Conservation (phyloP, 2,888 invertebrate species). For the Chrysotoxum bicinctum region DNA sequence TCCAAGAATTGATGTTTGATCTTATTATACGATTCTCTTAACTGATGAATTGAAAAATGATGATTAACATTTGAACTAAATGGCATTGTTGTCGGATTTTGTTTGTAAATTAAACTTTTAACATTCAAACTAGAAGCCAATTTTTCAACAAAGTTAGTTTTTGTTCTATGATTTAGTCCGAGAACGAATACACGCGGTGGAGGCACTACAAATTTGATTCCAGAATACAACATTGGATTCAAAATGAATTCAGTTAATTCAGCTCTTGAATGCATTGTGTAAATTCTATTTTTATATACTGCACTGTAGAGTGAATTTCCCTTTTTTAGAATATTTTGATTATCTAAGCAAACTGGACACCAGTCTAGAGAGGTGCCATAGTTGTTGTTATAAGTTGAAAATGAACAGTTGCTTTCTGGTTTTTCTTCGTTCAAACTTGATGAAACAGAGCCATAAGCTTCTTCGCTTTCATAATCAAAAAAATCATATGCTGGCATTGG, state of each 20-base stretch:
- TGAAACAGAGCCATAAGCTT: not conserved
- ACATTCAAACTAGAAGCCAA: constrained; percentile 83
- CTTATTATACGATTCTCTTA: not conserved
- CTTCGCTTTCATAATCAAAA: not conserved
- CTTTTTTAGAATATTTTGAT: constrained; percentile 84
- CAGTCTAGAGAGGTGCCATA: constrained; percentile 84
- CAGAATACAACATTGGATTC: constrained; percentile 83
- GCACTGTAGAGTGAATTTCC: constrained; percentile 84
- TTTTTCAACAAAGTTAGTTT: constrained; percentile 82
- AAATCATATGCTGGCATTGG: not conserved
- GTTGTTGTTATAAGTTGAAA: constrained; percentile 79
- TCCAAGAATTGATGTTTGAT: not conserved
- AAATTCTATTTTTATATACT: constrained; percentile 83
- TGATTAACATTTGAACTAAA: not conserved
- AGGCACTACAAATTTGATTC: constrained; percentile 82
- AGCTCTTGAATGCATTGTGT: constrained; percentile 83
- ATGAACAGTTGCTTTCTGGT: not conserved
- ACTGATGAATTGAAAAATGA: not conserved
- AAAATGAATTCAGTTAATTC: constrained; percentile 82
- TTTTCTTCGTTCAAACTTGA: not conserved
- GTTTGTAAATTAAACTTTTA: constrained; percentile 1
- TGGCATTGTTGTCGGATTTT: constrained; percentile 3
- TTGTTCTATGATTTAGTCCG: constrained; percentile 84
- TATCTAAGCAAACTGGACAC: constrained; percentile 85
- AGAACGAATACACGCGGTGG: constrained; percentile 84